Percentiles rank a stretch among this genome's conserved stretches.
Evolutionary conservation across 2,888 invertebrate genomes (phyloP).

Genomic region (Geotrupes spiniger): DNA sequence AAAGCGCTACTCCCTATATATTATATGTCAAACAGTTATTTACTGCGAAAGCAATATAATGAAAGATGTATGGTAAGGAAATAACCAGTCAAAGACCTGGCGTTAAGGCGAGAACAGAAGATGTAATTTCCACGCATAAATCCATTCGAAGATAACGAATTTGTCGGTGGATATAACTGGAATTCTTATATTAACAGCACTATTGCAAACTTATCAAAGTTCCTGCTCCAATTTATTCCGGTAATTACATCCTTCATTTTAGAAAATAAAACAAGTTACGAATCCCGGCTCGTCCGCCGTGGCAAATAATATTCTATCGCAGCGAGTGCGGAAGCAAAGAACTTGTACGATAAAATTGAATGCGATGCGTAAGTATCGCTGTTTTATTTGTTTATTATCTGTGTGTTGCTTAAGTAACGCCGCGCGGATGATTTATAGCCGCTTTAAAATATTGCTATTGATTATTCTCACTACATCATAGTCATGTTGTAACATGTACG

Average conservation of each 20-base stretch:
- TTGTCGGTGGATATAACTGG: conserved; percentile 22
- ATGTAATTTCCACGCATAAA: conserved; percentile 6
- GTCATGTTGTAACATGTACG: no score
- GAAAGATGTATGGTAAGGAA: no score
- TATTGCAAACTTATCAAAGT: conserved; percentile 24
- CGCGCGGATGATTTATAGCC: no score
- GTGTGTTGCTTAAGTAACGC: no score
- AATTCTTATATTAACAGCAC: conserved; percentile 22
- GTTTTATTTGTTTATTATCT: neutral
- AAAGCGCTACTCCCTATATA: no score
- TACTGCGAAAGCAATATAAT: no score
- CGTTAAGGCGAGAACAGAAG: neutral
- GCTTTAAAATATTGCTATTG: no score
- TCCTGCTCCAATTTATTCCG: conserved; percentile 18
- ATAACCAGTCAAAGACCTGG: no score
- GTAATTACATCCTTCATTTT: conserved; percentile 15
- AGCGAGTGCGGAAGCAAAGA: neutral
- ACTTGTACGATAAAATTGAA: neutral
- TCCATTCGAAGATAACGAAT: conserved; percentile 16
- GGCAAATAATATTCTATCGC: neutral
- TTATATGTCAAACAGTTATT: no score
- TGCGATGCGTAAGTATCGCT: neutral
- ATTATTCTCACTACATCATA: no score
- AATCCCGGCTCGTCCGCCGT: neutral
- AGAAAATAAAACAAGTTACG: conserved; percentile 14